Base-by-base conservation (phyloP, 2,888 invertebrate genomes). In the Liopterus haemorrhoidalis region DNA sequence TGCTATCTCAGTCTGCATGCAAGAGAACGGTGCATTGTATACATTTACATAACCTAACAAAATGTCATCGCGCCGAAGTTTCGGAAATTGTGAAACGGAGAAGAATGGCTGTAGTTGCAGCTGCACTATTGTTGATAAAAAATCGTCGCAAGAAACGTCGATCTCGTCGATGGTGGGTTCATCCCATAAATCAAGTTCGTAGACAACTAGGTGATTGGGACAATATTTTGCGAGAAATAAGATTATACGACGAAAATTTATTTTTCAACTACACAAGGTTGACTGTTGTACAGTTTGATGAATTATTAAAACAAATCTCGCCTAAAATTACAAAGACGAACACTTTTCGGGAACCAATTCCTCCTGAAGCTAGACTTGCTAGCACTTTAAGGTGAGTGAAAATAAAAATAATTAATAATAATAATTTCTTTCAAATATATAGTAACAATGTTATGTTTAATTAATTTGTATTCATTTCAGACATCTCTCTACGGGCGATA, bases 401-500 rank as follows among this genome's bases (percentile, higher is more conserved):
- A 31, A 3, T 22, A 28, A 30, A 4, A 22, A 9, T 3, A 8
- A 22, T 30, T 8, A n/a, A 5, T 21, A 9, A 20, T 20, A 20
- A 19, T 20, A 14, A 36, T 36, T 33, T 33, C 8, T 11, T 5
- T 11, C 16, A 15, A 40, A 40, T 14, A 18, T 32, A 32, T 21
- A 14, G 27, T 16, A 5, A 25, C 27, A n/a, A n/a, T n/a, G n/a
- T n/a, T n/a, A n/a, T n/a, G n/a, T n/a, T n/a, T n/a, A n/a, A n/a
- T n/a, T n/a, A 12, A 6, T 22, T 22, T 35, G 12, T 8, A 32
- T 15, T 12, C 16, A 32, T 38, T 42, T 16, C 41, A 53, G 54
- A 38, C 50, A 49, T 38, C 35, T 53, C 22, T 47, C 53, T 8
- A 38, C 48, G 5, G 47, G 49, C 16, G 45, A 48, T 41, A 25